Evolutionary conservation across 2,797 vertebrate genomes (phyloP).

Genomic region (Acropternis orthonyx): DNA sequence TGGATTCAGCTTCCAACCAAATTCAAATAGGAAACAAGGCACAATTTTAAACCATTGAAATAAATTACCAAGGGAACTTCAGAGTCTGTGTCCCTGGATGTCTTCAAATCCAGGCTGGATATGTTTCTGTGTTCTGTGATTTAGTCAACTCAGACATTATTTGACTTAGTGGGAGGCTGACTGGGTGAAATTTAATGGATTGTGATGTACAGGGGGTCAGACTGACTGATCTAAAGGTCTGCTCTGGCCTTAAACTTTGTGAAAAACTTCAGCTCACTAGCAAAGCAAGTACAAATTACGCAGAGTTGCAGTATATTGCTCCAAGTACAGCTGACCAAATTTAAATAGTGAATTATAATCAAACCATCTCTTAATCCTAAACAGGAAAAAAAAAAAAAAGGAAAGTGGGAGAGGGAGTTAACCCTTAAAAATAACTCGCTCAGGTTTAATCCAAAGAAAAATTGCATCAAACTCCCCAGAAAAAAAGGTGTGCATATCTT

Average conservation of each 20-base stretch:
- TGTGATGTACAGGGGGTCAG: neutral
- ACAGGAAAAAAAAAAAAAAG: neutral
- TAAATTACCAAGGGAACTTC: neutral
- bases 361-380: neutral
- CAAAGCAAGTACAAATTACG: neutral
- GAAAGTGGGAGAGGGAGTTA: neutral
- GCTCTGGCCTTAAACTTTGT: neutral
- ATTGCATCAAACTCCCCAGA: neutral
- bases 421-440: neutral
- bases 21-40: slow-evolving; percentile 41
- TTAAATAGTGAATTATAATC: neutral
- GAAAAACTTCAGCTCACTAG: neutral
- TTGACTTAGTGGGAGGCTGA: neutral
- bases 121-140: neutral
- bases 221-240: neutral
- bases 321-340: neutral
- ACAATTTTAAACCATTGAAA: slow-evolving; percentile 30
- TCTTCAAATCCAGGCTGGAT: slow-evolving; percentile 12
- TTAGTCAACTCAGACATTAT: slow-evolving; percentile 2
- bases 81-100: neutral
- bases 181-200: slow-evolving; percentile 22
- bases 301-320: neutral
- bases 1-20: neutral
- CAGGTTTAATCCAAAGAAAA: slow-evolving; percentile 7
- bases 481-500: slow-evolving; percentile 46